These are phyloP conservation scores for Temnothorax longispinosus DNA, from an alignment of 1,140 invertebrate genomes.

Conservation along the genomic window DNA sequence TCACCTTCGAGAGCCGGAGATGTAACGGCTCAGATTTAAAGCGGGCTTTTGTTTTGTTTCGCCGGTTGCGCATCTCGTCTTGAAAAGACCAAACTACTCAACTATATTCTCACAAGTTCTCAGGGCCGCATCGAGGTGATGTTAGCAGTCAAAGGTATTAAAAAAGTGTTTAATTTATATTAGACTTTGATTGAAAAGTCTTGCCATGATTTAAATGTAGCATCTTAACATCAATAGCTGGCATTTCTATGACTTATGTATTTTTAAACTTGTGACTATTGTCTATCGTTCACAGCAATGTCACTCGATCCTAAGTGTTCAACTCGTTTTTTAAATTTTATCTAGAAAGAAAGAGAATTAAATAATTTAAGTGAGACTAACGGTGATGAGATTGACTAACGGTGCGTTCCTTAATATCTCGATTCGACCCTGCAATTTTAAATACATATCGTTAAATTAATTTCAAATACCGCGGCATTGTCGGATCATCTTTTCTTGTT, in stretches of 20 bases:
- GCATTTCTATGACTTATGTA: not conserved
- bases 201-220: not conserved
- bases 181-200: not conserved
- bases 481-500: slow-evolving; percentile 6
- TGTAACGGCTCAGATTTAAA: slow-evolving; percentile 41
- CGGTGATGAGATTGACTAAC: not conserved
- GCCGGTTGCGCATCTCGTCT: not conserved
- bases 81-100: slow-evolving; percentile 9
- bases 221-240: not conserved
- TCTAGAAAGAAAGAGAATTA: not conserved
- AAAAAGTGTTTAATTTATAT: not conserved
- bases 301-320: not conserved
- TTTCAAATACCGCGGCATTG: slow-evolving; percentile 8
- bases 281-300: not conserved
- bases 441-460: slow-evolving; percentile 61
- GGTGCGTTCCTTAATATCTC: not conserved
- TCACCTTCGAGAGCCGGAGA: slow-evolving; percentile 32
- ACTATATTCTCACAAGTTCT: not conserved
- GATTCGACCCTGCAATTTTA: slow-evolving; percentile 23
- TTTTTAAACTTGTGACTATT: not conserved
- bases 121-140: not conserved
- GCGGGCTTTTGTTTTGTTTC: slow-evolving; percentile 24
- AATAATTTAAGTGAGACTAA: not conserved
- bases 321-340: not conserved
- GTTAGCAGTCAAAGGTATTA: not conserved